Evolutionary conservation across 2,113 vertebrate genomes (phyloP).

Genomic region (Heteronetta atricapilla): DNA sequence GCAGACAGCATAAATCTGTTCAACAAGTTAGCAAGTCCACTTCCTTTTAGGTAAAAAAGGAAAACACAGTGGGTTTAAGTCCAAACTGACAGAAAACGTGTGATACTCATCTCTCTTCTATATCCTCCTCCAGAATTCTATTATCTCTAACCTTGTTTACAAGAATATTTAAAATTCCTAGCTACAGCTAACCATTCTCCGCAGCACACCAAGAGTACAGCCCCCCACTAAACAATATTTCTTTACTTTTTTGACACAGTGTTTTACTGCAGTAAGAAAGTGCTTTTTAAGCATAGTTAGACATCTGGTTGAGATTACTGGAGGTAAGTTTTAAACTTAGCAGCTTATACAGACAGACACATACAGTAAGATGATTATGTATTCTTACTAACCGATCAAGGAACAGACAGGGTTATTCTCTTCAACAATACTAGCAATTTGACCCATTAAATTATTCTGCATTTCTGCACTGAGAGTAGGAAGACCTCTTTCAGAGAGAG

Average conservation of each 20-base stretch:
- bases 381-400: constrained; percentile 86
- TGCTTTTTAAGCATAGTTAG: not conserved
- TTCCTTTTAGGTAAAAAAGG: too few species aligned
- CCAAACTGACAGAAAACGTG: not conserved
- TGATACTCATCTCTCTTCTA: not conserved
- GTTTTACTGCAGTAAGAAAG: not conserved
- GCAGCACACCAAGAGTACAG: not conserved
- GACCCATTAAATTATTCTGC: constrained; percentile 85
- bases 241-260: not conserved
- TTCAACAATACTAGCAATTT: constrained; percentile 84
- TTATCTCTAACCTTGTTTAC: not conserved
- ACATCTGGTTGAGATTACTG: not conserved
- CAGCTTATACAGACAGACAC: not conserved
- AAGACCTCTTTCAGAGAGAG: constrained; percentile 81
- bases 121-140: not conserved
- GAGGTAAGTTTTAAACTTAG: not conserved
- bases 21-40: not conserved
- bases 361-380: not conserved
- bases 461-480: constrained; percentile 77
- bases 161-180: not conserved
- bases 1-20: not conserved
- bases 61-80: not conserved
- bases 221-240: not conserved
- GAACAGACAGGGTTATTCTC: constrained; percentile 85
- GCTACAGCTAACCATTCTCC: not conserved